These are phyloP conservation scores for Mus pahari DNA, from an alignment of 2,113 vertebrate genomes.

Conservation along the genomic window DNA sequence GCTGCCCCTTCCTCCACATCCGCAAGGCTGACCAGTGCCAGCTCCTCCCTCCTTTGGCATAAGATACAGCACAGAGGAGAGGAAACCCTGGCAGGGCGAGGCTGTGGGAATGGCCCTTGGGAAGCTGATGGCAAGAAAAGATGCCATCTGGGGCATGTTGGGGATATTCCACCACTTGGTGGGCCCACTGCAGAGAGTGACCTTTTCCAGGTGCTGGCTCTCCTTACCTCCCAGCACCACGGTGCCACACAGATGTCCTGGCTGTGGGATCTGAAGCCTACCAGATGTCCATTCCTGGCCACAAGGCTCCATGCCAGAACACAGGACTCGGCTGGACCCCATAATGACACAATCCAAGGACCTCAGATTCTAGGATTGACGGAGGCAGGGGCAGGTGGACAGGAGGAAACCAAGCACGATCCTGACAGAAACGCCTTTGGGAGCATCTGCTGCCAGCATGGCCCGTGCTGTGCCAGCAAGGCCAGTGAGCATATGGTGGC, in stretches of 20 bases:
- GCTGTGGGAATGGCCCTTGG: neutral
- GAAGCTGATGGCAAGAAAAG: neutral
- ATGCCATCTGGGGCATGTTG: neutral
- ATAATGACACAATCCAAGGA: neutral
- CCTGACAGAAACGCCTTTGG: slow-evolving; percentile 27
- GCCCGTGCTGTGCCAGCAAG: neutral
- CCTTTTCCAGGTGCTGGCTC: neutral
- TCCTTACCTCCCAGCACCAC: neutral
- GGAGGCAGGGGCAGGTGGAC: neutral
- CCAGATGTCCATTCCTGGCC: slow-evolving; percentile 32
- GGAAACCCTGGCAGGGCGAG: neutral
- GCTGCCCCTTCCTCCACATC: neutral
- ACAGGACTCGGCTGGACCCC: neutral
- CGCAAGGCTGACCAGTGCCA: neutral
- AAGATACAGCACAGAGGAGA: neutral
- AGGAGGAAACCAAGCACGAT: neutral
- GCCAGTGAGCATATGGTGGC: slow-evolving; percentile 8
- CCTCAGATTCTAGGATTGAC: neutral
- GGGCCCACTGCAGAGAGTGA: neutral
- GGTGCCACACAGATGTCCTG: slow-evolving; percentile 56
- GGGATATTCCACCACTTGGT: slow-evolving; percentile 6
- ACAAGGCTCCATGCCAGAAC: neutral
- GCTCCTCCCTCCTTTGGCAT: neutral
- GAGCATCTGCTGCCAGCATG: neutral
- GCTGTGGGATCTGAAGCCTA: neutral